phyloP scores from a whole-genome alignment of 2,113 vertebrate species.

The Malurus cyaneus region DNA sequence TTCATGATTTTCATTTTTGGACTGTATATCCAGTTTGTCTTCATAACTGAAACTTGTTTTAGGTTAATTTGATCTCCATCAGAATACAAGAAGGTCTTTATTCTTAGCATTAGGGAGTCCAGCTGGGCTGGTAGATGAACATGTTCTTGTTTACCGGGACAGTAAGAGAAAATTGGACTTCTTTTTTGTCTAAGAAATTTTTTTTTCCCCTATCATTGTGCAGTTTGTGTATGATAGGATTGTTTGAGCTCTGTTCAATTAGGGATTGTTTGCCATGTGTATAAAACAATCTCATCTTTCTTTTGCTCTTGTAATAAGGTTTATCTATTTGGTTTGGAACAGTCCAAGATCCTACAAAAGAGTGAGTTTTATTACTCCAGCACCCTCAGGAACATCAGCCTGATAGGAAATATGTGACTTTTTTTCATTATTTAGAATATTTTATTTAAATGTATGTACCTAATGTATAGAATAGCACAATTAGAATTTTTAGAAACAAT shows the following conservation, averaged over 20 bases:
- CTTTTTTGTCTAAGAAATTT: background rate
- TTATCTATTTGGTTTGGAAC: background rate
- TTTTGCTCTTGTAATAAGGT: background rate
- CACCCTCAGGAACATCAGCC: background rate
- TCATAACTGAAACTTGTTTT: background rate
- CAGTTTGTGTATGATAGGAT: background rate
- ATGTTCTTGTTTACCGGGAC: constrained; percentile 34
- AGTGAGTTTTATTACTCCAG: background rate
- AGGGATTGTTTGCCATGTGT: background rate
- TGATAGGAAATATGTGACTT: background rate
- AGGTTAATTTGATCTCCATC: background rate
- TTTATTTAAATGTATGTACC: background rate
- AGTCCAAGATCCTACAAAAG: background rate
- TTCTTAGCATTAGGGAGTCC: background rate
- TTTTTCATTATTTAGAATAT: background rate
- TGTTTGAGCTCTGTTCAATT: constrained; percentile 19
- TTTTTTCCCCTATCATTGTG: background rate
- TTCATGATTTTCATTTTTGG: background rate
- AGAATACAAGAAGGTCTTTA: constrained; percentile 1
- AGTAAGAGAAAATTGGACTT: background rate
- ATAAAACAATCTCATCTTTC: constrained; percentile 10
- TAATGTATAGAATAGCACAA: background rate
- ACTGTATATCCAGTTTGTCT: background rate
- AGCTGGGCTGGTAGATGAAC: constrained; percentile 34
- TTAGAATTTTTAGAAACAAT: background rate